Conservation (phyloP, 2,113 vertebrate genomes). For the Tympanuchus pallidicinctus region DNA sequence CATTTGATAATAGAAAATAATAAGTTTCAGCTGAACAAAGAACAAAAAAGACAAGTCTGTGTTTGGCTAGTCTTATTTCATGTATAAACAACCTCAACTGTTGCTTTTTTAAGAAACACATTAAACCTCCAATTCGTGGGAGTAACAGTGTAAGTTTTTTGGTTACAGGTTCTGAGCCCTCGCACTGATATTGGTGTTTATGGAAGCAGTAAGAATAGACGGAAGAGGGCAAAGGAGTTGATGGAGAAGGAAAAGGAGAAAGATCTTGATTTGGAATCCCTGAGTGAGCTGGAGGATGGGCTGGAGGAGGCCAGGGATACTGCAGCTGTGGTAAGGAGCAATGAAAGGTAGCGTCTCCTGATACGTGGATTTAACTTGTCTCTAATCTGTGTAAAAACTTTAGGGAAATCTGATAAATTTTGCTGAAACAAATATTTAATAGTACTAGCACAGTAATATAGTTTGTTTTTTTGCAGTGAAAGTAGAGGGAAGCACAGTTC, state of each 20-base stretch:
- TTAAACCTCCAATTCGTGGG: not conserved
- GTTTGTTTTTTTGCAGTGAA: not conserved
- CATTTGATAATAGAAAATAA: not conserved
- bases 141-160: not conserved
- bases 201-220: slow-evolving; percentile 92
- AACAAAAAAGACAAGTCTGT: not conserved
- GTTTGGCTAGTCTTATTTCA: not conserved
- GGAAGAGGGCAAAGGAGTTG: slow-evolving; percentile 92
- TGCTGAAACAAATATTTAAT: not conserved
- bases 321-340: slow-evolving; percentile 85
- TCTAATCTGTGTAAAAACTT: not conserved
- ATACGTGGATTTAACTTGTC: fast-evolving
- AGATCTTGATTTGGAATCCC: slow-evolving; percentile 89
- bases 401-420: not conserved
- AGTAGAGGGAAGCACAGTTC: not conserved
- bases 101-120: not conserved
- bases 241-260: slow-evolving; percentile 93
- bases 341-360: not conserved
- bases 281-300: slow-evolving; percentile 92
- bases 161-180: slow-evolving; percentile 92
- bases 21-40: not conserved
- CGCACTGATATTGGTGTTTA: slow-evolving; percentile 95
- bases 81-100: not conserved
- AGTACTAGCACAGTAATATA: not conserved
- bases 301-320: slow-evolving; percentile 89